phyloP scores from a whole-genome alignment of 2,888 invertebrate species.

The Nezara viridula region DNA sequence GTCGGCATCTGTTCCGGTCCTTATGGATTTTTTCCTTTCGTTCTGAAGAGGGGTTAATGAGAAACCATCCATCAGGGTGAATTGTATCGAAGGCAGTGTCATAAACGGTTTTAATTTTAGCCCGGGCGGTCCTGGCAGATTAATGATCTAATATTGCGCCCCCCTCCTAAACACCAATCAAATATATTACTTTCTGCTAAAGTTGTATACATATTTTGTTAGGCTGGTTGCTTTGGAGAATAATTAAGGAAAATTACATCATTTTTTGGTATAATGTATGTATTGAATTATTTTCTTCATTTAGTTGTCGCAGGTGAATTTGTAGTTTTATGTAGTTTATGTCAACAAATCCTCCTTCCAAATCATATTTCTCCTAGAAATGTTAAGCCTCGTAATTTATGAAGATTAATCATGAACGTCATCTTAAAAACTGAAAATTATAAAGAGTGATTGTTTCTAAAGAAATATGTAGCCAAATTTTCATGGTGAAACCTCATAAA shows the following conservation, averaged over 20 bases:
- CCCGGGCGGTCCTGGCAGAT: neutral
- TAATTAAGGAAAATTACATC: neutral
- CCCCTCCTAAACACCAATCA: neutral
- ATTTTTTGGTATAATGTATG: neutral
- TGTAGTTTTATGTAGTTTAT: no score
- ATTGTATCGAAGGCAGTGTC: conserved; percentile 26
- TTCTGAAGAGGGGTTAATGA: conserved; percentile 11
- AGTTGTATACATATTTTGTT: neutral
- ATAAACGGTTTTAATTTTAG: conserved; percentile 38
- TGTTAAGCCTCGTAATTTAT: no score
- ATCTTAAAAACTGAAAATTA: no score
- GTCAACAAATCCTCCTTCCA: no score
- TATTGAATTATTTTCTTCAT: no score
- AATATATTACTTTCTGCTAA: neutral
- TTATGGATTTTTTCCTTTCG: conserved; percentile 32
- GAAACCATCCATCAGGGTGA: conserved; percentile 33
- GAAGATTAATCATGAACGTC: no score
- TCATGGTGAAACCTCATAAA: no score
- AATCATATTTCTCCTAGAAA: no score
- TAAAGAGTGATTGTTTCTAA: no score
- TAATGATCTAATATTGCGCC: neutral
- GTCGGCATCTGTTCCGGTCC: neutral
- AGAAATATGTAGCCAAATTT: no score
- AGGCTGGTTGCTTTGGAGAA: neutral
- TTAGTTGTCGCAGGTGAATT: no score